Evolutionary conservation across 1,140 invertebrate species (phyloP), one percentile per base, ranked within the genome.

Genomic region (Temnothorax curvispinosus): DNA sequence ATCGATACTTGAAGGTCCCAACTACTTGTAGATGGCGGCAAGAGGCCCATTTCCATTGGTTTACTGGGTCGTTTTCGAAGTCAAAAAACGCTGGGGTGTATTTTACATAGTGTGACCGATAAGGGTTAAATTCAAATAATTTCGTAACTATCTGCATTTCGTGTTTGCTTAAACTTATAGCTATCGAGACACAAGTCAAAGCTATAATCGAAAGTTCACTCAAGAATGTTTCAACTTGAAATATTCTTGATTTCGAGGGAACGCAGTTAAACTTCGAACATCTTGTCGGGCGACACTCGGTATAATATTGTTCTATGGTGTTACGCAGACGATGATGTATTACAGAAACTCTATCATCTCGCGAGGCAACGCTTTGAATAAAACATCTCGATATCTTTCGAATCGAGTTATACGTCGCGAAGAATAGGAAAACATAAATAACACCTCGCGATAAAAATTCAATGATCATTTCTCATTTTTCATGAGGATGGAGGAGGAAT

Each of bases 311-410:
- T 27, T 50, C 41, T 27, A 44, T 21, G 27, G 52, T 13, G 32
- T 84, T 74, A 84, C 41, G 56, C 62, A 50, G 80, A 84, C 80
- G 69, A 84, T 84, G 69, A 84, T 75, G 80, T 84, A 84, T 84
- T 75, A 84, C 80, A 47, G 80, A 82, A 74, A 74, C 80, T 74
- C 71, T 41, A 84, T 84, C 27, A 75, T 62, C 56, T 27, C 44
- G 13, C 27, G 41, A 11, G n/a, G 41, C 32, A 75, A 50, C 41
- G 80, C 8, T 47, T 62, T 84, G 80, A 84, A 84, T 84, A 84
- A 84, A 84, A 84, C 80, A 84, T 84, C 62, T 47, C 69, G 80
- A 84, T 84, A 84, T 84, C 80, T 75, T 84, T 74, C 80, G 18
- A 84, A 84, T 84, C 80, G 69, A 84, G 69, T 75, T 84, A 84